Evolutionary conservation across 2,113 vertebrate species (phyloP).

Genomic region (Oxygymnocypris stewartii): DNA sequence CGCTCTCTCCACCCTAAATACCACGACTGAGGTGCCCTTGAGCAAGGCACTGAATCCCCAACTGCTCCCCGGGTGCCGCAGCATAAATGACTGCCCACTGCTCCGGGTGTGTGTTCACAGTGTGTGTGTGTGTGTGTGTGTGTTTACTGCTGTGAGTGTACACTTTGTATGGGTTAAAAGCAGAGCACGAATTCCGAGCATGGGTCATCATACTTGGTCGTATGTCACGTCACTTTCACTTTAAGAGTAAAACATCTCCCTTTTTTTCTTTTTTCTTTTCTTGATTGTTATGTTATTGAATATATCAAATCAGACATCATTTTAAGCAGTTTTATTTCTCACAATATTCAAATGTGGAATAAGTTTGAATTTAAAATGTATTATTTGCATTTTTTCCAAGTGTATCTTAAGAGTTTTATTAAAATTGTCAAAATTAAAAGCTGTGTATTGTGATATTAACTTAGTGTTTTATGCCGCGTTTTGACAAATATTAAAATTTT

Average conservation of each 20-base stretch:
- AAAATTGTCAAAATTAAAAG: neutral
- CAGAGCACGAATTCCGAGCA: too few relatives aligned
- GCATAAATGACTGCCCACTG: too few relatives aligned
- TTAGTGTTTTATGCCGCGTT: neutral
- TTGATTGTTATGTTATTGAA: neutral
- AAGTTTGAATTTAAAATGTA: neutral
- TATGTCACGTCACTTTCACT: too few relatives aligned
- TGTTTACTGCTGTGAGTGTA: too few relatives aligned
- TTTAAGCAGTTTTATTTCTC: neutral
- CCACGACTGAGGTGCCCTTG: too few relatives aligned
- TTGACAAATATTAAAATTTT: neutral
- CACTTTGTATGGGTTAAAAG: too few relatives aligned
- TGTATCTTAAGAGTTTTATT: neutral
- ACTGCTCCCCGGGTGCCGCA: too few relatives aligned
- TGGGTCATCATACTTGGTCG: too few relatives aligned
- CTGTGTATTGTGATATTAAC: neutral
- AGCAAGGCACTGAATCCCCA: too few relatives aligned
- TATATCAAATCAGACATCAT: neutral
- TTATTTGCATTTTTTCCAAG: neutral
- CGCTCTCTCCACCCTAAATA: too few relatives aligned
- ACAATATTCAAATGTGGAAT: neutral
- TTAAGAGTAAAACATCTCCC: neutral
- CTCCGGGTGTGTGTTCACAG: too few relatives aligned
- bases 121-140: too few relatives aligned
- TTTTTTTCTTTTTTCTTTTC: neutral